phyloP scores from a whole-genome alignment of 2,113 vertebrate genomes.

The Dissostichus mawsoni region DNA sequence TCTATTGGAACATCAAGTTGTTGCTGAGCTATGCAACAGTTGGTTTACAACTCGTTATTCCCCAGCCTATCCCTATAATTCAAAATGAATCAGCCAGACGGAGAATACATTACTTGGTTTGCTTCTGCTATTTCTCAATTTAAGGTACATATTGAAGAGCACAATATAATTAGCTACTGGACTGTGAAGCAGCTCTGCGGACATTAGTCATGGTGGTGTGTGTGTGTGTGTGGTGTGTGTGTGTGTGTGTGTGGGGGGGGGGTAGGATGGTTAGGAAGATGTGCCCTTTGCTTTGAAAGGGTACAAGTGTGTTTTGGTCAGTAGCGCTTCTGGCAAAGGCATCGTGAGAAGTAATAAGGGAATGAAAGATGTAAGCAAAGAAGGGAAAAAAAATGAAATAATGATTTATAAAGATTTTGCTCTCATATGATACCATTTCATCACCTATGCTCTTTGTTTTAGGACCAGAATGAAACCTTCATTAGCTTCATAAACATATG shows the following conservation, averaged over 20 bases:
- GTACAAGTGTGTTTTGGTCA: slow-evolving; percentile 10
- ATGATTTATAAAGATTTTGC: too few species aligned
- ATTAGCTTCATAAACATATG: neutral
- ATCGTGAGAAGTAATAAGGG: neutral
- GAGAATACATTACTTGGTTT: neutral
- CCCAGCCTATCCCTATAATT: neutral
- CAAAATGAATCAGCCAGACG: neutral
- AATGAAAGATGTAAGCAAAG: neutral
- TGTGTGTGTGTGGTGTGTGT: neutral
- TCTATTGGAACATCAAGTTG: neutral
- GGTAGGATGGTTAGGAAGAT: neutral
- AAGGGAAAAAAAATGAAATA: neutral
- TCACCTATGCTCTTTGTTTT: neutral
- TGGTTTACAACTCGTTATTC: neutral
- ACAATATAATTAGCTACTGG: neutral
- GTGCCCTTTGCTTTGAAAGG: slow-evolving; percentile 56
- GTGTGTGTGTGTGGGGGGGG: neutral
- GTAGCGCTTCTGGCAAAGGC: slow-evolving; percentile 5
- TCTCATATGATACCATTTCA: neutral
- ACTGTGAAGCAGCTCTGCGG: neutral
- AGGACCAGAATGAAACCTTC: neutral
- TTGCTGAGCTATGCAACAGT: neutral
- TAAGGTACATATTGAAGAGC: slow-evolving; percentile 7
- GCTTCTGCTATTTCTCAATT: neutral
- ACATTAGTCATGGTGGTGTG: neutral